Evolutionary conservation across 2,797 vertebrate genomes (phyloP), one percentile per base, ranked within the genome.

Genomic region (Gorsachius magnificus): DNA sequence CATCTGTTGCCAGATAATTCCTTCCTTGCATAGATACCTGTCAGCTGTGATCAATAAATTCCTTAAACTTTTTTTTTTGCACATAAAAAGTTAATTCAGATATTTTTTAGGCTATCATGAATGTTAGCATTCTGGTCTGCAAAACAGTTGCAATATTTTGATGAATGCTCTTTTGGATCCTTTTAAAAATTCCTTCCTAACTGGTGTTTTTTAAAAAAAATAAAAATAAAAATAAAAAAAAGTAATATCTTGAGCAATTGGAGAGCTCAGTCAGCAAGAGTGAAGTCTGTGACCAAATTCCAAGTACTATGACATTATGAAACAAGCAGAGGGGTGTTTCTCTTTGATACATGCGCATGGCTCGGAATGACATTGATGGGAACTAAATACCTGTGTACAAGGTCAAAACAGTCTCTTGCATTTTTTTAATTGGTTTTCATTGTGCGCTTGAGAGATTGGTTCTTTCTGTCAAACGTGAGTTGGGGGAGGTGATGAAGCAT

Each of bases 41-140:
- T 92, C 75, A 92, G 43, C 61, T 90, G 51, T 71, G 50, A 93
- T 90, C 89, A 87, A 66, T 86, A 93, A 56, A 78, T 80, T 86
- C 72, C 41, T 83, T 90, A n/a, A 68, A n/a, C 5, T 29, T 29
- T 54, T 71, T 74, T 29, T 35, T 69, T 82, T 38, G 11, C 33
- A 45, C 11, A 29, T 60, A 57, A 26, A 58, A 83, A 66, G 5
- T 74, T 81, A 63, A 65, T 76, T 66, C 4, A 5, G 11, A 10
- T 29, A n/a, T 63, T 50, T 36, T 82, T 84, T 13, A 12, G 3
- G 33, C 24, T 56, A 7, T 41, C 2, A 2, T 76, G 51, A 56
- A 58, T 70, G n/a, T 66, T 63, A 22, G 46, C 33, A 18, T 87
- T 95, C 1, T 0, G 0, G 19, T 48, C 65, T 64, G 48, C 31